These are phyloP conservation scores for Drosophila dives DNA, from an alignment of 2,888 invertebrate genomes.

Conservation along the genomic window DNA sequence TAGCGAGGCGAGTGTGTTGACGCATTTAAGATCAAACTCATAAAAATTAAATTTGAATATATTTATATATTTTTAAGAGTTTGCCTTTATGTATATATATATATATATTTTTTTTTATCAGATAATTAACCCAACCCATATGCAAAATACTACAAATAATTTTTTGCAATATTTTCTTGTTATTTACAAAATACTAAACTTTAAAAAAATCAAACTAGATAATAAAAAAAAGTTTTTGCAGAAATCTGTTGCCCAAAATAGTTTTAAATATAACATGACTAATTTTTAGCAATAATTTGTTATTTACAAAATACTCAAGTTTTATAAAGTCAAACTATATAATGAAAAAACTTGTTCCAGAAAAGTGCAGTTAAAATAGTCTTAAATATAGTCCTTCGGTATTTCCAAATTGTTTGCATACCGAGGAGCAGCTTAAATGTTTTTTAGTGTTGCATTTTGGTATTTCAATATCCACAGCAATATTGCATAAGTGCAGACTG, in stretches of 20 bases:
- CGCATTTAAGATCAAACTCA: not conserved
- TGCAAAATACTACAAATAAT: not conserved
- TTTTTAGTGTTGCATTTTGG: not conserved
- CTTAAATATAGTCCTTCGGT: too few relatives aligned
- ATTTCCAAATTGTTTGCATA: not conserved
- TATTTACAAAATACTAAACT: too few relatives aligned
- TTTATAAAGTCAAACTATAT: not conserved
- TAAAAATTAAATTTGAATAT: not conserved
- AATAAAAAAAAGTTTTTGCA: too few relatives aligned
- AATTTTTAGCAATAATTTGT: not conserved
- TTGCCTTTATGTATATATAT: not conserved
- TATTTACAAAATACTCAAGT: not conserved
- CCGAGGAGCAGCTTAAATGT: not conserved
- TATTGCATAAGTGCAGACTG: not conserved
- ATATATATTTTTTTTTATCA: not conserved
- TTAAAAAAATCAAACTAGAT: too few relatives aligned
- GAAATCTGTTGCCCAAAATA: too few relatives aligned
- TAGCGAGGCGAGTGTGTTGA: not conserved
- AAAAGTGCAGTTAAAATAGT: too few relatives aligned
- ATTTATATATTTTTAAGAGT: not conserved
- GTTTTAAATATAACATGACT: not conserved
- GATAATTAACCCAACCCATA: not conserved
- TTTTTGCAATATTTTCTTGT: not conserved
- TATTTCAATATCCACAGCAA: not conserved
- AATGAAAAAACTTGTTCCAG: not conserved